These are phyloP conservation scores for Agriopis marginaria DNA, from an alignment of 2,888 invertebrate species.

Conservation along the genomic window DNA sequence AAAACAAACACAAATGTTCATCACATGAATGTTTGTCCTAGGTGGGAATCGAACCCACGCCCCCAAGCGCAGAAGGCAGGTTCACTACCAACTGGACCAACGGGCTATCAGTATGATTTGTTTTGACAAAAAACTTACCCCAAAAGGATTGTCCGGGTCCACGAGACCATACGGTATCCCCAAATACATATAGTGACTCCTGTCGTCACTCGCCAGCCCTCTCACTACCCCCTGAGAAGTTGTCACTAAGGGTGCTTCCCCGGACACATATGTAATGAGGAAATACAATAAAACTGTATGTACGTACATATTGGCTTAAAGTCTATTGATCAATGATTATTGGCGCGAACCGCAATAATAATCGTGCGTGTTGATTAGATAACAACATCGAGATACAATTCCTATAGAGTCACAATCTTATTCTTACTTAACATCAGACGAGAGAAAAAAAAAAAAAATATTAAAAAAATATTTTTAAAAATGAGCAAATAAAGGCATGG, in stretches of 20 bases:
- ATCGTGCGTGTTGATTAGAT: neutral
- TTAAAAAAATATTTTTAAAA: too few species aligned
- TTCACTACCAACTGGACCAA: too few species aligned
- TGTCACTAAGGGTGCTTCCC: constrained; percentile 26
- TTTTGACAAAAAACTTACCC: constrained; percentile 47
- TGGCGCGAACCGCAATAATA: neutral
- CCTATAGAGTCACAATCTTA: too few species aligned
- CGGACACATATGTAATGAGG: neutral
- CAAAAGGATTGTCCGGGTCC: constrained; percentile 51
- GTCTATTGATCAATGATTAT: neutral
- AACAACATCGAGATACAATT: neutral
- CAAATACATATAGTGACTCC: constrained; percentile 51
- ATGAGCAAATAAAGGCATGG: too few species aligned
- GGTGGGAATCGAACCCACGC: too few species aligned
- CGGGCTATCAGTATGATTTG: too few species aligned
- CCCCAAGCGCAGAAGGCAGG: too few species aligned
- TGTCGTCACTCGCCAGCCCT: constrained; percentile 48
- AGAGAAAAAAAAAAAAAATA: too few species aligned
- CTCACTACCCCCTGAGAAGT: constrained; percentile 46
- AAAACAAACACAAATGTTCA: too few species aligned
- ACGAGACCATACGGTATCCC: constrained; percentile 57
- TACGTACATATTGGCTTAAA: neutral
- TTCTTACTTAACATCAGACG: too few species aligned
- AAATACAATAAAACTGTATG: neutral
- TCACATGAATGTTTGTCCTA: too few species aligned